Base-by-base conservation (phyloP, 2,797 vertebrate genomes). In the Harpagifer antarcticus region DNA sequence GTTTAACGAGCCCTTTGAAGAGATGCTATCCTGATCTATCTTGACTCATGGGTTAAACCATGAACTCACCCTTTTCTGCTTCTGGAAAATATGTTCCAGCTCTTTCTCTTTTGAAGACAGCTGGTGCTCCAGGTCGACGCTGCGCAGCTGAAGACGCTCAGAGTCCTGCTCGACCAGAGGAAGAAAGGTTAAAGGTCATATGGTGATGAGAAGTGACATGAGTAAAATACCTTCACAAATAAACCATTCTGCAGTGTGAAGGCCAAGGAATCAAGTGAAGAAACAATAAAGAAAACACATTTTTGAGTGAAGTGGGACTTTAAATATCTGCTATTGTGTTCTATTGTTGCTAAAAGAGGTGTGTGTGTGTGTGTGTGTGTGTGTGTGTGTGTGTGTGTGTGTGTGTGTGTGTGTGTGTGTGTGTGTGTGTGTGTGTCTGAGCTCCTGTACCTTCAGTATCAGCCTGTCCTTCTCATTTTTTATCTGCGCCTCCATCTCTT, bases 401-500 rank as follows among this genome's bases (percentile, higher is more conserved):
- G 43, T 17, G 1, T 14, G 10, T 4, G 19, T 10, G 1, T 16
- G 10, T 3, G 19, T 13, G 27, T 13, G 13, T 3, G 43, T 17
- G 1, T 14, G 10, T 4, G 19, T 10, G 1, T 3, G 19, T 13
- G 27, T 13, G 13, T 3, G 43, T 17, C 47, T 3, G 13, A 68
- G 61, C 23, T 59, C 1, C 52, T 15, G 83, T 83, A 97, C 97
- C 92, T 97, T 96, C 7, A 97, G 84, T 3, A 95, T 81, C 71
- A 97, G 93, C 68, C 92, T 84, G 17, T 98, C 96, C 75, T 97
- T 96, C 87, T 99, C 97, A 1, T 92, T 95, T 81, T 96, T 97
- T 73, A 99, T 97, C 81, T 98, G 97, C 27, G 97, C 96, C 66
- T 99, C 98, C 97, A 99, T 98, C 93, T 99, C 98, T 74, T 98